Percentiles rank a stretch among this genome's conserved stretches.
phyloP scores from a whole-genome alignment of 1,140 invertebrate species.

The Chrysomallon squamiferum region DNA sequence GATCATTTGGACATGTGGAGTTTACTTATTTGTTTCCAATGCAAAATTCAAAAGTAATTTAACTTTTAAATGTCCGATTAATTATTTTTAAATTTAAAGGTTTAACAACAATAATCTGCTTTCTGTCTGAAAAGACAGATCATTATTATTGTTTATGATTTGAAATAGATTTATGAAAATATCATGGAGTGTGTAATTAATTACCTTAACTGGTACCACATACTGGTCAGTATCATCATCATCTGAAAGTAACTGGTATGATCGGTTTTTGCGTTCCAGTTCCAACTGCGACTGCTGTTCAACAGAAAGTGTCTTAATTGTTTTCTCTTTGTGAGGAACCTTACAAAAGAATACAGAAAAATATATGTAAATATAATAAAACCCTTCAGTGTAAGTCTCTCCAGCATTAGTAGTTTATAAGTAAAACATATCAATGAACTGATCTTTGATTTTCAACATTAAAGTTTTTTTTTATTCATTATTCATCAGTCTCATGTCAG shows the following conservation, averaged over 20 bases:
- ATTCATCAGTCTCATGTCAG: background rate
- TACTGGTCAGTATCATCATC: conserved; percentile 57
- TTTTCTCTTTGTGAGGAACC: conserved; percentile 54
- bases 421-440: background rate
- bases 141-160: too few species aligned
- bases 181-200: too few species aligned
- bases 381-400: background rate
- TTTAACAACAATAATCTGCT: background rate
- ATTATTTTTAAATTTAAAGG: background rate
- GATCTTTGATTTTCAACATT: background rate
- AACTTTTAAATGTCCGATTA: too few species aligned
- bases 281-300: conserved; percentile 54
- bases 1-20: too few species aligned
- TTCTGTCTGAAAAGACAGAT: too few species aligned
- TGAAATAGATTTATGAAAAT: too few species aligned
- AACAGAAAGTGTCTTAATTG: conserved; percentile 47
- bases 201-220: conserved; percentile 25
- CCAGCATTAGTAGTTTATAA: background rate
- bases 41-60: too few species aligned
- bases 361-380: background rate
- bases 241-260: conserved; percentile 61
- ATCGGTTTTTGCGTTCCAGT: conserved; percentile 61
- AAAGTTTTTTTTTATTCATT: background rate
- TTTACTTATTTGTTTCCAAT: too few species aligned
- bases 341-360: conserved; percentile 16